A percentile compares a stretch with the other conserved stretches of the same genome.
Evolutionary conservation across 2,888 invertebrate genomes (phyloP).

Genomic region (Aspidapion aeneum): DNA sequence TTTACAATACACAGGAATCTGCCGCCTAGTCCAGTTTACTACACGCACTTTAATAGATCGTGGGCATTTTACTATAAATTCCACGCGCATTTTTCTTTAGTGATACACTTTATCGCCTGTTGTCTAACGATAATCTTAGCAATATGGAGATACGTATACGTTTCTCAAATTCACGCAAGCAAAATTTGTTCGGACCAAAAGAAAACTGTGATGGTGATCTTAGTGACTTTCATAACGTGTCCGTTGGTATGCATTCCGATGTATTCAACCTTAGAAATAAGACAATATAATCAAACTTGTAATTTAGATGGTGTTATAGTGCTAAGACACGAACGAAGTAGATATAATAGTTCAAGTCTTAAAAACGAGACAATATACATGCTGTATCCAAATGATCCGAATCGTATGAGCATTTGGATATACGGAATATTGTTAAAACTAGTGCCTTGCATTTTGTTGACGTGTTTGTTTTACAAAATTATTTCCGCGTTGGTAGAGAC

Average conservation of each 20-base stretch:
- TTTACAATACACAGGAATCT: constrained; percentile 55
- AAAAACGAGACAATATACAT: constrained; percentile 28
- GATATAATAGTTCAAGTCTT: constrained; percentile 18
- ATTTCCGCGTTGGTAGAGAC: constrained; percentile 27
- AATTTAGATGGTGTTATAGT: constrained; percentile 26
- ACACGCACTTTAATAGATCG: constrained; percentile 59
- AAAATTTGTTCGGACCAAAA: constrained; percentile 25
- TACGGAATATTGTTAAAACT: constrained; percentile 28
- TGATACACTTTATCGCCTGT: constrained; percentile 75
- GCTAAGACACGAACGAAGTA: constrained; percentile 20
- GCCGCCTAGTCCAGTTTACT: constrained; percentile 38
- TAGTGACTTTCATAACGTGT: constrained; percentile 68
- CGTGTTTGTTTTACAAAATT: constrained; percentile 26
- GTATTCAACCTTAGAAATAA: constrained; percentile 65
- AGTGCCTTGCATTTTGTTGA: constrained; percentile 27
- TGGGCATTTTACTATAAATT: constrained; percentile 69
- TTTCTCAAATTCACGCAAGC: constrained; percentile 26
- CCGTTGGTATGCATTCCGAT: constrained; percentile 78
- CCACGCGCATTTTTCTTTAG: constrained; percentile 73
- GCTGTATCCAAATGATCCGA: constrained; percentile 23
- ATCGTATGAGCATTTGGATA: constrained; percentile 26
- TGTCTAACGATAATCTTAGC: constrained; percentile 73
- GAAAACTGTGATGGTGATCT: constrained; percentile 54
- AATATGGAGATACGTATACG: constrained; percentile 72
- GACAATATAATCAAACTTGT: constrained; percentile 28